Evolutionary conservation across 1,140 invertebrate genomes (phyloP).

Genomic region (Apocrypta bakeri): DNA sequence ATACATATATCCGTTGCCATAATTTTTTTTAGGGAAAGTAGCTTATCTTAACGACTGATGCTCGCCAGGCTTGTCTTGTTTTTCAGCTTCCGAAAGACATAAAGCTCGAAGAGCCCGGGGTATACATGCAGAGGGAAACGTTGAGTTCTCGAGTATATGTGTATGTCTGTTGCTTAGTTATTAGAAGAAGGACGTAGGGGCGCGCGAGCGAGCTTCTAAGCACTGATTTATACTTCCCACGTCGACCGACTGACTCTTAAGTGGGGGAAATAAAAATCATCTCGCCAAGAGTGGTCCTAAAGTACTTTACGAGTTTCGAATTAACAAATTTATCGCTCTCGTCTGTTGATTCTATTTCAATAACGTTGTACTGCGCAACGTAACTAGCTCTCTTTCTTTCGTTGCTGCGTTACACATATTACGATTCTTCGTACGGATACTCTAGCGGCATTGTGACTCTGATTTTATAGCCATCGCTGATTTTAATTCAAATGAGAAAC

Average conservation of each 20-base stretch:
- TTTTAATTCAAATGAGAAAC: conserved; percentile 49
- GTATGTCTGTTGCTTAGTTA: neutral
- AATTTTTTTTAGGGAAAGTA: conserved; percentile 35
- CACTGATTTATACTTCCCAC: conserved; percentile 51
- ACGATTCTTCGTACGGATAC: neutral
- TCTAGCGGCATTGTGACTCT: neutral
- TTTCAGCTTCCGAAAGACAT: conserved; percentile 68
- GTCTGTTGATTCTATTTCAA: conserved; percentile 51
- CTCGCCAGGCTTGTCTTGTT: conserved; percentile 58
- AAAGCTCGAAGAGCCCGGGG: conserved; percentile 52
- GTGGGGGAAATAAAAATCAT: conserved; percentile 42
- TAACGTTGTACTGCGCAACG: neutral
- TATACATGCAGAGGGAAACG: neutral
- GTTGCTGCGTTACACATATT: neutral
- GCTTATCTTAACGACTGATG: conserved; percentile 60
- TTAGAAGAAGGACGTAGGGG: conserved; percentile 46
- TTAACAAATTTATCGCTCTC: conserved; percentile 51
- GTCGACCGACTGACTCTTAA: neutral
- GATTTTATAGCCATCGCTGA: conserved; percentile 28
- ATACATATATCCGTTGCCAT: neutral
- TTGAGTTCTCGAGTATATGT: no score
- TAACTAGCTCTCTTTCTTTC: neutral
- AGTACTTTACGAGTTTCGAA: conserved; percentile 49
- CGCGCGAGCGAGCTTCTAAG: conserved; percentile 17
- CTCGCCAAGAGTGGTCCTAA: conserved; percentile 11